phyloP scores from a whole-genome alignment of 2,888 invertebrate species.

The Leptopilina myrica region DNA sequence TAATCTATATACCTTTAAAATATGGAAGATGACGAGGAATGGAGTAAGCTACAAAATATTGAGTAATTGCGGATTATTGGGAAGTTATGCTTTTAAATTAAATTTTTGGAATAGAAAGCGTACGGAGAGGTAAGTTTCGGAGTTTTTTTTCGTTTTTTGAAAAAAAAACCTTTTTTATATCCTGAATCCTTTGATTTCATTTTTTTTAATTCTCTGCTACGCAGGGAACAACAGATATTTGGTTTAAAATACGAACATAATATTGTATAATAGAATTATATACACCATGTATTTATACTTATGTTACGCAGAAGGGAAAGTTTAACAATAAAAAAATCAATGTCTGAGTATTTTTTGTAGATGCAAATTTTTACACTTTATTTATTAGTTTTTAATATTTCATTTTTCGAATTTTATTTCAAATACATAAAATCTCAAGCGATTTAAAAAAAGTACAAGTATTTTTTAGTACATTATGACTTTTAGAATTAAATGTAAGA shows the following conservation, averaged over 20 bases:
- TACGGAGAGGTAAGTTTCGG: slow-evolving; percentile 71
- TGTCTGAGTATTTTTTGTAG: slow-evolving; percentile 48
- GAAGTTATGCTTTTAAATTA: slow-evolving; percentile 75
- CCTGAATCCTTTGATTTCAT: neutral
- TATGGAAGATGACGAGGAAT: slow-evolving; percentile 52
- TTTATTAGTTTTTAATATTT: no score
- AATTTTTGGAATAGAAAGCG: slow-evolving; percentile 75
- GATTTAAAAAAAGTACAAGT: no score
- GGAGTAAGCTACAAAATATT: slow-evolving; percentile 71
- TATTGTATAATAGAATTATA: slow-evolving; percentile 61
- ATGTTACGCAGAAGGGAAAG: slow-evolving; percentile 63
- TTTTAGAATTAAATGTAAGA: no score
- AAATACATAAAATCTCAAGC: no score
- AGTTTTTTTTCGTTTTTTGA: slow-evolving; percentile 16
- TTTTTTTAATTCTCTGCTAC: slow-evolving; percentile 14
- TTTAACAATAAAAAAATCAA: slow-evolving; percentile 67
- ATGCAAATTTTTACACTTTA: neutral
- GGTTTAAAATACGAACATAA: slow-evolving; percentile 18
- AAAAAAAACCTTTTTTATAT: neutral
- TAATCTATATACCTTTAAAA: slow-evolving; percentile 67
- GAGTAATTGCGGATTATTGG: slow-evolving; percentile 72
- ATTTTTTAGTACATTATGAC: no score
- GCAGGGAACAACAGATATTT: neutral
- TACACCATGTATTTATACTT: slow-evolving; percentile 64
- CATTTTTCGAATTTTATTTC: no score